Evolutionary conservation across 2,113 vertebrate species (phyloP).

Genomic region (Empidonax alnorum): DNA sequence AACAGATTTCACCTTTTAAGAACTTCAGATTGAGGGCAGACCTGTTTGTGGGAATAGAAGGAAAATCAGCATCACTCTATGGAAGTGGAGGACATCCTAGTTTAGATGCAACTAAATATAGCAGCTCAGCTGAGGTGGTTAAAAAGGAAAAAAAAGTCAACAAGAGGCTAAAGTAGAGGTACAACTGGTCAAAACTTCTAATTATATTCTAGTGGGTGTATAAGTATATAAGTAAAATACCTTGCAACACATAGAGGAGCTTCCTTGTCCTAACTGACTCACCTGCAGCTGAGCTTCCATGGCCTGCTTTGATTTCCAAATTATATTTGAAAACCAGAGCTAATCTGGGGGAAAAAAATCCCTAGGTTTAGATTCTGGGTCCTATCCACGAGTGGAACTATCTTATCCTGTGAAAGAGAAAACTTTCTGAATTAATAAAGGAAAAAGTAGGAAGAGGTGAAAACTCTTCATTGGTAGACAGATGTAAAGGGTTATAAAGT

Average conservation of each 20-base stretch:
- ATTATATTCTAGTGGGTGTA: background rate
- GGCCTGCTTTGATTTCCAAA: background rate
- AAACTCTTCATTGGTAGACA: background rate
- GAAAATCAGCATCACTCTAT: background rate
- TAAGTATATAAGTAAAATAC: conserved; percentile 6
- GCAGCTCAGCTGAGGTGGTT: background rate
- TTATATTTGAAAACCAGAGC: background rate
- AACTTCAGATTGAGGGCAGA: background rate
- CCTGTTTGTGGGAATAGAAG: background rate
- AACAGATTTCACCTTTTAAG: background rate
- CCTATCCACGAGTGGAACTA: background rate
- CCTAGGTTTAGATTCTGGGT: background rate
- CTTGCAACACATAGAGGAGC: background rate
- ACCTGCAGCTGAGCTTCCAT: background rate
- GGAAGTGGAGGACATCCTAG: background rate
- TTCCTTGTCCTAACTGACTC: background rate
- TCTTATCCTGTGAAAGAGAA: background rate
- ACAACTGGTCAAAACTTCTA: background rate
- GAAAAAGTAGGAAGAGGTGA: background rate
- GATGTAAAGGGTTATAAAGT: background rate
- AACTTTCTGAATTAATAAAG: background rate
- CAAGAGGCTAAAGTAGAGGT: background rate
- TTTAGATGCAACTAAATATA: background rate
- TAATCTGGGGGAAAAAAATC: background rate
- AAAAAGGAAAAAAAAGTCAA: background rate